phyloP scores from a whole-genome alignment of 1,140 invertebrate species.

The Orius insidiosus region DNA sequence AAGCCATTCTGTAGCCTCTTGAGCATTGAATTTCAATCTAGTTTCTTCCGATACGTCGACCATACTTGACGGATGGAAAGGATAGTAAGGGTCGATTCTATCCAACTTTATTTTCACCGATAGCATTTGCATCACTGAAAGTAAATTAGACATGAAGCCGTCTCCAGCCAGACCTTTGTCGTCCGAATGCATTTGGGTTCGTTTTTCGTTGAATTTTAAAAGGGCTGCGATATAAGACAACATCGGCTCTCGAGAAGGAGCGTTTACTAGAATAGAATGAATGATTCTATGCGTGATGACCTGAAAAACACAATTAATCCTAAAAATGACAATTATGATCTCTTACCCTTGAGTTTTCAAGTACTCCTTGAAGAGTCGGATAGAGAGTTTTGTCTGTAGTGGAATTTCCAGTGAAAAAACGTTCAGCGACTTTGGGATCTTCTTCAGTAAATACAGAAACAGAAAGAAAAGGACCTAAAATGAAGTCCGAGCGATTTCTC shows the following conservation, averaged over 20 bases:
- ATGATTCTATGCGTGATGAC: constrained; percentile 60
- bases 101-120: constrained; percentile 44
- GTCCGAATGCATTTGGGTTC: constrained; percentile 77
- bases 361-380: constrained; percentile 44
- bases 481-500: constrained; percentile 66
- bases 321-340: constrained; percentile 1
- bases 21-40: constrained; percentile 58
- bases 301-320: constrained; percentile 23
- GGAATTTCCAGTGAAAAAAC: constrained; percentile 39
- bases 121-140: constrained; percentile 68
- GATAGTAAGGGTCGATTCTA: constrained; percentile 70
- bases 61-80: constrained; percentile 62
- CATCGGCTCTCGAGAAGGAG: constrained; percentile 50
- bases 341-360: constrained; percentile 45
- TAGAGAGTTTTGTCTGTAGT: constrained; percentile 38
- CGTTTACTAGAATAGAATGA: constrained; percentile 67
- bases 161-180: constrained; percentile 71
- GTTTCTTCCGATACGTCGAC: constrained; percentile 62
- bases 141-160: constrained; percentile 86
- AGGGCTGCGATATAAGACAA: constrained; percentile 61
- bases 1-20: constrained; percentile 63
- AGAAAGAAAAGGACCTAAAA: constrained; percentile 78
- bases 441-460: constrained; percentile 87
- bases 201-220: constrained; percentile 64
- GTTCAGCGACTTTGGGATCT: constrained; percentile 57